phyloP scores from a whole-genome alignment of 2,113 vertebrate genomes.

The Onychorhynchus coronatus region DNA sequence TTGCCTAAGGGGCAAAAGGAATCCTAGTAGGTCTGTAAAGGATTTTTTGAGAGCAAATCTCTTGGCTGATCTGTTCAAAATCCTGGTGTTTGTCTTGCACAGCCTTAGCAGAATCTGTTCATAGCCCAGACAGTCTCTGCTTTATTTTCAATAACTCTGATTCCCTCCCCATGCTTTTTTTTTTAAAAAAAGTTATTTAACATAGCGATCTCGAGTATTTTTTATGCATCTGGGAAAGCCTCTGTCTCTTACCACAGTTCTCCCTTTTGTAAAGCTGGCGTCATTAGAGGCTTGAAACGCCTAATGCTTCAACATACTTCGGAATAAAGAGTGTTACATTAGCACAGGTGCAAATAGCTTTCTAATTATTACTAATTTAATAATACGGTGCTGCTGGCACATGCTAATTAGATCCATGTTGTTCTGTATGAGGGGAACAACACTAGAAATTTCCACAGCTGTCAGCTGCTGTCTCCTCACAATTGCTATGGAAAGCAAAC shows the following conservation, averaged over 20 bases:
- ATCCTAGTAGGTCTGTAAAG: background rate
- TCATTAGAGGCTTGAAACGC: background rate
- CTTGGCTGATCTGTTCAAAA: background rate
- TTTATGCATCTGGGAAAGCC: background rate
- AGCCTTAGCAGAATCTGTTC: background rate
- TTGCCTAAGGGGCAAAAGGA: background rate
- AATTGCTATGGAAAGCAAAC: conserved; percentile 62
- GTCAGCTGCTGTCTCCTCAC: conserved; percentile 47
- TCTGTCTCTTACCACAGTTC: fast-evolving
- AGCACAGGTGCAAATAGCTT: conserved; percentile 51
- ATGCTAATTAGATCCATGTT: conserved; percentile 19
- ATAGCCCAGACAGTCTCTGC: background rate
- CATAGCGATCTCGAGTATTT: background rate
- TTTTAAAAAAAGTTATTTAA: background rate
- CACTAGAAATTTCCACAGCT: conserved; percentile 37
- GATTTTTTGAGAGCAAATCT: background rate
- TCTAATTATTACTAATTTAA: conserved; percentile 49
- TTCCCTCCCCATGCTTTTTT: background rate
- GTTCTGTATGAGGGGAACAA: background rate
- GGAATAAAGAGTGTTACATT: background rate
- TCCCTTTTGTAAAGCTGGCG: background rate
- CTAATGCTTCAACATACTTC: background rate
- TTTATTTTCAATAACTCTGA: background rate
- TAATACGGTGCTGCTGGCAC: background rate
- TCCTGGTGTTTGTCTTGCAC: background rate